Conservation (phyloP, 2,113 vertebrate genomes). For the Strix aluco region DNA sequence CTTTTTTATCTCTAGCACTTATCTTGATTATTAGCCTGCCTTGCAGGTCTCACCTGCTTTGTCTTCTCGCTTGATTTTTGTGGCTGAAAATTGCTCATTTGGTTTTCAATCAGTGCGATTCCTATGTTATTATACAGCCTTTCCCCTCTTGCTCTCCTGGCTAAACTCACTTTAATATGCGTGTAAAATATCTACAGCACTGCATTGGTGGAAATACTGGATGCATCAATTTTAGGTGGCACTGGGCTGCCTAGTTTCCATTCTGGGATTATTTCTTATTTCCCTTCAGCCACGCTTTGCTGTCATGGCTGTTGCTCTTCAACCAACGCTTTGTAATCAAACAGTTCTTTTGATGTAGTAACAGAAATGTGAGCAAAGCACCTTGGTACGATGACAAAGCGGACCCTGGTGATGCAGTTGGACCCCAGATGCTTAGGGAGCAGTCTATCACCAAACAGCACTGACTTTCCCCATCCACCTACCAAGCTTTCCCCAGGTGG, state of each 20-base stretch:
- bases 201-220: not conserved
- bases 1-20: not conserved
- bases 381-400: not conserved
- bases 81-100: not conserved
- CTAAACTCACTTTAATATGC: not conserved
- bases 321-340: constrained; percentile 14
- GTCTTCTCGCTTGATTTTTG: not conserved
- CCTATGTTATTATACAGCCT: rapidly evolving
- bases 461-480: not conserved
- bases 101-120: not conserved
- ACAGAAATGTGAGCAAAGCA: not conserved
- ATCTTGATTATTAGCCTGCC: not conserved
- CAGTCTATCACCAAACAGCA: not conserved
- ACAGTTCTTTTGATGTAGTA: not conserved
- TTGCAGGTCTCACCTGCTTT: not conserved
- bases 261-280: not conserved
- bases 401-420: not conserved
- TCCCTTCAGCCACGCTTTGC: not conserved
- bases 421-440: not conserved
- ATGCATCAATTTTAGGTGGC: not conserved
- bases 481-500: not conserved
- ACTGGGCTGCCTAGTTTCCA: not conserved
- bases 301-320: not conserved
- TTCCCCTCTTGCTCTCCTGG: not conserved
- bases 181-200: not conserved